Base-by-base conservation (phyloP, 2,113 vertebrate species). In the Nesoenas mayeri region DNA sequence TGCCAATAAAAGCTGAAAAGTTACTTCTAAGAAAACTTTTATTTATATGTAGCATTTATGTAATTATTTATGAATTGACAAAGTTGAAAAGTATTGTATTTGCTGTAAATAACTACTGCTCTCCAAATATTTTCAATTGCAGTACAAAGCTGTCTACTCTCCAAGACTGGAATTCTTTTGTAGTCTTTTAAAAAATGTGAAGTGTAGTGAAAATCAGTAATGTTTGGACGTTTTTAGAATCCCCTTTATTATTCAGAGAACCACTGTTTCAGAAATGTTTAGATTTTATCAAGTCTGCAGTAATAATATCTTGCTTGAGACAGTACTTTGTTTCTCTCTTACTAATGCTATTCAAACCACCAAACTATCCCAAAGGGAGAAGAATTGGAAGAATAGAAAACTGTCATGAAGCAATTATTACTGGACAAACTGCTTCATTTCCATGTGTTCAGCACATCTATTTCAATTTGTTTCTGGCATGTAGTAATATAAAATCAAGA, bases 401-500 rank as follows among this genome's bases (percentile, higher is more conserved):
- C 26, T 73, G 79, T 83, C 60, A 56, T 75, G 62, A 96, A 93
- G 26, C 81, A 84, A 86, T 97, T 91, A 95, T 93, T 94, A 77
- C 70, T 93, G 85, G 71, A 93, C 67, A 94, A 93, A 95, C 89
- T 78, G 48, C 74, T 93, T 84, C 79, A 62, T 69, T 95, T 86
- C 91, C 81, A 89, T 87, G 64, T 90, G 78, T 95, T 96, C 84
- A 93, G 67, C 66, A 88, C 90, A 96, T 97, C 88, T 94, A 96
- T 97, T 97, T 98, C 93, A 97, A 95, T 97, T 97, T 97, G 78
- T 79, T 97, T 97, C 91, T 97, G 93, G 94, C 88, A 95, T 21
- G 7, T 16, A 77, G 69, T 48, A 90, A 81, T 85, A 75, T 31
- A 79, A 96, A 93, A 91, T 81, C 60, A 93, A 60, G 91, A 58